Base-by-base conservation (phyloP, 2,888 invertebrate genomes). In the Magallana nippona region DNA sequence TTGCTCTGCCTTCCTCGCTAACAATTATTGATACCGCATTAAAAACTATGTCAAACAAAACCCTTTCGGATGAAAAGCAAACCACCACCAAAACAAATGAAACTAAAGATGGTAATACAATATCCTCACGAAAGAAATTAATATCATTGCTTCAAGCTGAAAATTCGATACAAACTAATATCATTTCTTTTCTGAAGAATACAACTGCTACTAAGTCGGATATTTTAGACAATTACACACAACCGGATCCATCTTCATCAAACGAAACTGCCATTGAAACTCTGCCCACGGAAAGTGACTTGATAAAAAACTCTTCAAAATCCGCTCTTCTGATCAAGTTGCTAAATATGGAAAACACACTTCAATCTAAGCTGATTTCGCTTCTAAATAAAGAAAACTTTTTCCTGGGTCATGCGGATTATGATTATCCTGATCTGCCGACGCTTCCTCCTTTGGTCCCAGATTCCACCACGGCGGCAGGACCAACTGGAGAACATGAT, bases 141-240 rank as follows among this genome's bases (percentile, higher is more conserved):
- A 8, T 63, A 15, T 63, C 63, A 11, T 22, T 63, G 27, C 63
- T 63, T 63, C 63, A 63, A 63, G 11, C 63, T 27, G 63, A 63
- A 22, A 63, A 63, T 22, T 63, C 63, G 10, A 27, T 63, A 22
- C 63, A 63, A 63, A 63, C 63, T 13, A 63, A 63, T 63, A 63
- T 63, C 63, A 63, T 63, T 27, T 22, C 63, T 13, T 63, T 63
- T 22, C 13, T 63, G 10, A 63, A 63, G 22, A 22, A 63, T 22
- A 63, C 63, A 22, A 63, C 63, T 13, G 22, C 19, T 13, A 63
- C 63, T 22, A 22, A 63, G 27, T 63, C 63, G 11, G 63, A 63
- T 13, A 63, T 63, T 11, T 22, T 63, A 22, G 63, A 63, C 63
- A 63, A 63, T 22, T 63, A 63, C 27, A 63, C 63, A 22, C 63